A percentile compares a stretch with the other conserved stretches of the same genome.
Conservation (phyloP, 2,797 vertebrate species). For the Sebastes flavidus region DNA sequence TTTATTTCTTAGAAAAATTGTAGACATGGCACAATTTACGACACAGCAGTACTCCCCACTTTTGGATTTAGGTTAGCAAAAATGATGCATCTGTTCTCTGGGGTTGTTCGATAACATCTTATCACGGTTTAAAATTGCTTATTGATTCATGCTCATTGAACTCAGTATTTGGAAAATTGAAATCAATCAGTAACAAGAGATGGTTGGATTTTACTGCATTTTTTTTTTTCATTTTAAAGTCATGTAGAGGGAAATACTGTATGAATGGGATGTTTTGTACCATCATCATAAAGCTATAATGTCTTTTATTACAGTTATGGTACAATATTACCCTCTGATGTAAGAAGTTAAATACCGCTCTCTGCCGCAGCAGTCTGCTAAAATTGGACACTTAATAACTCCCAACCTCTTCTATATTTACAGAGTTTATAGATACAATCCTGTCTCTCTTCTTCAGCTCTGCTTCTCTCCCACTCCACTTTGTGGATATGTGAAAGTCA, state of each 20-base stretch:
- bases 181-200: conserved; percentile 61
- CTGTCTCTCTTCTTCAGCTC: conserved; percentile 4
- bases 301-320: neutral
- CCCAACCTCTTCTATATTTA: conserved; percentile 1
- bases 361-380: neutral
- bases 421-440: conserved; percentile 25
- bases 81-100: conserved; percentile 57
- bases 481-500: conserved; percentile 49
- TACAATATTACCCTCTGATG: neutral
- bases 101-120: conserved; percentile 74
- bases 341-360: neutral
- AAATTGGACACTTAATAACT: conserved; percentile 3
- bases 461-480: conserved; percentile 30
- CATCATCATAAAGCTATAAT: neutral
- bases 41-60: conserved; percentile 11
- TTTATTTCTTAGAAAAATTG: conserved; percentile 38
- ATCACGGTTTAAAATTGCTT: conserved; percentile 83
- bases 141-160: conserved; percentile 80
- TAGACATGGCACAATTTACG: conserved; percentile 22
- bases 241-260: conserved; percentile 8
- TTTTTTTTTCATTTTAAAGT: neutral
- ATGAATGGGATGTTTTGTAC: neutral
- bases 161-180: conserved; percentile 80
- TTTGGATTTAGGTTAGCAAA: conserved; percentile 48
- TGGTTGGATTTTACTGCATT: neutral